A percentile compares a stretch with the other conserved stretches of the same genome.
phyloP scores from a whole-genome alignment of 1,140 invertebrate species.

The Drosophila nebulosa region DNA sequence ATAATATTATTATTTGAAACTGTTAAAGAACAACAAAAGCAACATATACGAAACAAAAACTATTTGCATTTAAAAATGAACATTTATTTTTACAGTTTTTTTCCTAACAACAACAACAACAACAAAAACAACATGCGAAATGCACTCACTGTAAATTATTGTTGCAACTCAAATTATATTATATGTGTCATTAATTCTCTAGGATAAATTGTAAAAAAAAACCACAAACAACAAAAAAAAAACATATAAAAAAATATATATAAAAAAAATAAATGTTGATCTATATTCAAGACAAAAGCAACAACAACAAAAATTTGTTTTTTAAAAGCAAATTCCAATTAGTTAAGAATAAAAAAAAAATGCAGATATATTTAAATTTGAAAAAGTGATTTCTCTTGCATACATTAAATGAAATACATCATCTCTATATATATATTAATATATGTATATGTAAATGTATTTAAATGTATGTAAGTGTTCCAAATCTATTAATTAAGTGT shows the following conservation, averaged over 20 bases:
- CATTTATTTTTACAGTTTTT: constrained; percentile 47
- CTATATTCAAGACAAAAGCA: constrained; percentile 15
- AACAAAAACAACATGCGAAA: constrained; percentile 36
- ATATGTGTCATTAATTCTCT: constrained; percentile 29
- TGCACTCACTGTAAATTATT: constrained; percentile 72
- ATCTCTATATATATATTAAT: constrained; percentile 16
- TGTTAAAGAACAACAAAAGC: constrained; percentile 23
- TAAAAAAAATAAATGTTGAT: constrained; percentile 22
- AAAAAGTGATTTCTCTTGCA: constrained; percentile 65
- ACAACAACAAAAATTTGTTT: neutral
- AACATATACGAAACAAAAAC: constrained; percentile 2
- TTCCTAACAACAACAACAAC: constrained; percentile 34
- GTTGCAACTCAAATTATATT: constrained; percentile 55
- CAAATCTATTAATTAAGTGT: constrained; percentile 54
- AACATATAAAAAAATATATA: constrained; percentile 20
- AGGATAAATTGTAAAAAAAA: constrained; percentile 41
- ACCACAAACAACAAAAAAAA: constrained; percentile 4
- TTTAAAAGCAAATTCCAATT: constrained; percentile 30
- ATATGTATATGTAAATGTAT: constrained; percentile 29
- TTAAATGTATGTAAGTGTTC: constrained; percentile 64
- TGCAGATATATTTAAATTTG: constrained; percentile 20
- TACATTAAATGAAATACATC: constrained; percentile 42
- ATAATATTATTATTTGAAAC: constrained; percentile 39
- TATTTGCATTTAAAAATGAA: constrained; percentile 52
- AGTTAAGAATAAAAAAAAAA: constrained; percentile 16